Base-by-base conservation (phyloP, 2,888 invertebrate genomes). In the Yponomeuta plumbellus region DNA sequence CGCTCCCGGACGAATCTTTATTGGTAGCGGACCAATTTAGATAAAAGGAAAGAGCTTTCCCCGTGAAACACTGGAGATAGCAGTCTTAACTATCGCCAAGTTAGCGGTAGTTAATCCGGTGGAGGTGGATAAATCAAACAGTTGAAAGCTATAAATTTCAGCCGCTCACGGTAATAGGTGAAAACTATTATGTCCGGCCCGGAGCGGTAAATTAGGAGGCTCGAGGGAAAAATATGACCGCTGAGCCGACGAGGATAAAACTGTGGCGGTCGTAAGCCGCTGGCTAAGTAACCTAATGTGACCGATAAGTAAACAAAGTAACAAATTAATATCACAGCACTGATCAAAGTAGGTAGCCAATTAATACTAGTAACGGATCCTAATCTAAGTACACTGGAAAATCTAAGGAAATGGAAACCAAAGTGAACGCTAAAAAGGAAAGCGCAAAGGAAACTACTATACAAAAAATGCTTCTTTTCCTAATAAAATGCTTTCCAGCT, bases 1-100 rank as follows among this genome's bases (percentile, higher is more conserved):
- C 88, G 85, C 85, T 82, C 84, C 86, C 85, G 87, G 85, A 80
- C 84, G 88, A 81, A 89, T 91, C 90, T 91, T 91, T 90, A 91
- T 91, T 90, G 90, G 89, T 87, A 86, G 85, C 86, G 83, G 84
- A 90, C 91, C 90, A 91, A 91, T 91, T 91, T 91, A 91, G 91
- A 91, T 91, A 91, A 91, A 91, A 91, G 91, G 89, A 88, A 88
- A 88, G 89, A 87, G 88, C 88, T 88, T 87, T 86, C 81, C 81
- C 84, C 83, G 87, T 86, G 88, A 84, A 88, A 89, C 86, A 88
- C 88, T 86, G 87, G 82, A 88, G 90, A 90, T 89, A 88, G 87
- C 81, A 85, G 87, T 87, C 90, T 90, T 91, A 91, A 91, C 91
- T 91, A 91, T 91, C 87, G 88, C 86, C 88, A 89, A 91, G 86